Evolutionary conservation across 64 coral and sea anemone genomes (phyloP).

Genomic region (Actinia tenebrosa): DNA sequence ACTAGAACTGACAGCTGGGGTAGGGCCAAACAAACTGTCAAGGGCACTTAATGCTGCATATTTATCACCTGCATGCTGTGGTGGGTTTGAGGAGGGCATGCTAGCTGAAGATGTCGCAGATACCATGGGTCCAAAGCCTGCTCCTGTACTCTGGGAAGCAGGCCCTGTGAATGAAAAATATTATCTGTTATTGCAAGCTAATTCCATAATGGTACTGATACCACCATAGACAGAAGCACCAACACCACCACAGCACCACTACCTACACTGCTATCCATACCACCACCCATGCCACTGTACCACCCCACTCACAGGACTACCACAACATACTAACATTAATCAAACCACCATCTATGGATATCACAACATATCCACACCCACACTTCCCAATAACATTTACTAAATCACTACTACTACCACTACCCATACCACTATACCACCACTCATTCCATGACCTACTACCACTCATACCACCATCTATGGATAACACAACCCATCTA

Average conservation of each 20-base stretch:
- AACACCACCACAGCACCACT: background rate
- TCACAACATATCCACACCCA: too few species aligned
- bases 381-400: too few species aligned
- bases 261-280: too few species aligned
- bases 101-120: constrained; percentile 55
- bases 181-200: background rate
- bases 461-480: background rate
- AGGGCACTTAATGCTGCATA: constrained; percentile 92
- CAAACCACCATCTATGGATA: background rate
- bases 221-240: background rate
- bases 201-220: background rate
- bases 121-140: constrained; percentile 85
- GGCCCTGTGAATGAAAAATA: background rate
- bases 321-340: too few species aligned
- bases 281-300: too few species aligned
- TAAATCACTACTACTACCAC: too few species aligned
- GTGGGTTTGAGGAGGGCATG: background rate
- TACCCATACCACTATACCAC: too few species aligned
- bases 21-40: constrained; percentile 74
- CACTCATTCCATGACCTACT: too few species aligned
- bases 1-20: constrained; percentile 8
- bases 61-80: constrained; percentile 43
- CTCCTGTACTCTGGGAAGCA: constrained; percentile 13
- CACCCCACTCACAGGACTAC: too few species aligned
- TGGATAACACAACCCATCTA: background rate